Conservation (phyloP, 2,797 vertebrate genomes). For the Malacoctenus gilli region DNA sequence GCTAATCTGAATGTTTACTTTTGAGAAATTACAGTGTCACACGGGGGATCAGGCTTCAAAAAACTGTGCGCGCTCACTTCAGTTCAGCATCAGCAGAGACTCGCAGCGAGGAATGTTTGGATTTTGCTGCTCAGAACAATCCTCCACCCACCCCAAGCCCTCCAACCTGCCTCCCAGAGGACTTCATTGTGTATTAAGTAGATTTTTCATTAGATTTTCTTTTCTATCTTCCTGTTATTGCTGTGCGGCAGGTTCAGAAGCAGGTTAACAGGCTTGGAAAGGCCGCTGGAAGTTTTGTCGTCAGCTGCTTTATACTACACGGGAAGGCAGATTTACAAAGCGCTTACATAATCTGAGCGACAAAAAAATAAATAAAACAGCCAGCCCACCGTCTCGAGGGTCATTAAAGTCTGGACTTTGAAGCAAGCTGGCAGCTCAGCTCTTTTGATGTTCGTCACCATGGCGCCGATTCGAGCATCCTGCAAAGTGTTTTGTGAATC, state of each 20-base stretch:
- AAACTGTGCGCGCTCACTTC: conserved; percentile 1
- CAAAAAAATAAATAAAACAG: neutral
- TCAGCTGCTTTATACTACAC: conserved; percentile 2
- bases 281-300: conserved; percentile 10
- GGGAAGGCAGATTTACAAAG: conserved; percentile 14
- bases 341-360: neutral
- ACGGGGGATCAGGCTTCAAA: neutral
- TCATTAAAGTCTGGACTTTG: neutral
- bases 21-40: conserved; percentile 13
- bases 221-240: conserved; percentile 6
- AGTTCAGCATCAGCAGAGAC: neutral
- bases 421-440: neutral
- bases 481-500: too few relatives aligned
- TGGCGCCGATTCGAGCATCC: neutral
- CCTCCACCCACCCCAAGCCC: too few relatives aligned
- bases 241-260: conserved; percentile 25
- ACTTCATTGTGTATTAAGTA: conserved; percentile 14
- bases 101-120: neutral
- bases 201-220: conserved; percentile 19
- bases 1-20: conserved; percentile 40
- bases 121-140: neutral
- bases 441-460: neutral
- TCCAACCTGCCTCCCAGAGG: neutral
- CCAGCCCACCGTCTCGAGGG: neutral
- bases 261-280: conserved; percentile 27